phyloP scores from a whole-genome alignment of 2,113 vertebrate species.

The Silurus asotus region DNA sequence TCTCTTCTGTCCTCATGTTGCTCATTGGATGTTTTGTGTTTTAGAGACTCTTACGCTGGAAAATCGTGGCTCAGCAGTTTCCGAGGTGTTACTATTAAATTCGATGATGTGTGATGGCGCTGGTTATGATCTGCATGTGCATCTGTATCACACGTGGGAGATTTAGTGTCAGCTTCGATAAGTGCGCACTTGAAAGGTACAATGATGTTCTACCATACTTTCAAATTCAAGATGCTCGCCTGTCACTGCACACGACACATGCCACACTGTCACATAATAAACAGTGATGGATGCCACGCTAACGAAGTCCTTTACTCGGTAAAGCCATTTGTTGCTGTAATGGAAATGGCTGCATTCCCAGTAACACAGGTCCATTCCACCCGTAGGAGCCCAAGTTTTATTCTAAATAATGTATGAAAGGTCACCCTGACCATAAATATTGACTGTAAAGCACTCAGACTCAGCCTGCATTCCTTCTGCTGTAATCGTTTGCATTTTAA shows the following conservation, averaged over 20 bases:
- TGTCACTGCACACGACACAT: neutral
- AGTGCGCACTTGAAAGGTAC: slow-evolving; percentile 29
- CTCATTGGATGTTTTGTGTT: neutral
- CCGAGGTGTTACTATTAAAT: neutral
- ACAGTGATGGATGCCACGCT: slow-evolving; percentile 4
- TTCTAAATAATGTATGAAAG: slow-evolving; percentile 57
- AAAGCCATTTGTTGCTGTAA: slow-evolving; percentile 37
- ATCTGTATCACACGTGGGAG: neutral
- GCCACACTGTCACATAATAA: slow-evolving; percentile 19
- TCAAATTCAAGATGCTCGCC: slow-evolving; percentile 1
- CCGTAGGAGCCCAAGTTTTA: slow-evolving; percentile 44
- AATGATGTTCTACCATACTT: slow-evolving; percentile 3
- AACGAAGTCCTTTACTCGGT: slow-evolving; percentile 29
- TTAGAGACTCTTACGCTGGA: neutral
- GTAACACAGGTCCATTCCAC: slow-evolving; percentile 27
- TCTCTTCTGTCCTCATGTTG: neutral
- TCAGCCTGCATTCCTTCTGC: slow-evolving; percentile 25
- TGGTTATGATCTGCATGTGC: neutral
- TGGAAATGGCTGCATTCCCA: slow-evolving; percentile 34
- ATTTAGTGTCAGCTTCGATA: slow-evolving; percentile 33
- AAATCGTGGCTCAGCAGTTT: neutral
- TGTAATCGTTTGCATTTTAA: slow-evolving; percentile 45
- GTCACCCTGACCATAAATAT: slow-evolving; percentile 62
- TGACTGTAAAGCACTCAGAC: slow-evolving; percentile 53
- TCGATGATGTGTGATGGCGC: neutral